Evolutionary conservation across 2,113 vertebrate species (phyloP).

Genomic region (Toxotes chatareus): DNA sequence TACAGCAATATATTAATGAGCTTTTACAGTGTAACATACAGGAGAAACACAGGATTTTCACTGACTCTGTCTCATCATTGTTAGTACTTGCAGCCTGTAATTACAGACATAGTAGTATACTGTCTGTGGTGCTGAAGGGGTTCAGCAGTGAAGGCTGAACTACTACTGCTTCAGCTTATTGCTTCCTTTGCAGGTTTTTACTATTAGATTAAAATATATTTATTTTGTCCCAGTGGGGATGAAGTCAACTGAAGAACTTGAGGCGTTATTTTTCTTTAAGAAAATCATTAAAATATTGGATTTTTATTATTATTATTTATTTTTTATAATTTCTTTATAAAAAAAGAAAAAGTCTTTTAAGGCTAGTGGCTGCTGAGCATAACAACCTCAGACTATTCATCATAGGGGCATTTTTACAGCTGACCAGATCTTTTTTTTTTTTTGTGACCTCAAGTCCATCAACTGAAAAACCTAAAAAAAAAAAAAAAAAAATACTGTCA

Average conservation of each 20-base stretch:
- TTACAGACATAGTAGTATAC: neutral
- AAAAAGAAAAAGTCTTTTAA: too few relatives aligned
- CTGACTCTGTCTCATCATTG: neutral
- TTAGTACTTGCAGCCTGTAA: neutral
- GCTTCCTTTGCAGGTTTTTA: neutral
- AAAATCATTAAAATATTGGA: neutral
- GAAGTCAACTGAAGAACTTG: neutral
- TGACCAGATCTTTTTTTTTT: neutral
- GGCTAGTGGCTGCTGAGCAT: neutral
- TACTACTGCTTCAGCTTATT: neutral
- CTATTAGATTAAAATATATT: neutral
- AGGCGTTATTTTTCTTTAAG: neutral
- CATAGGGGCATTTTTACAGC: neutral
- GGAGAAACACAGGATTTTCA: neutral
- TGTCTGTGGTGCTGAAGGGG: constrained; percentile 37
- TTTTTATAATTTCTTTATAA: neutral
- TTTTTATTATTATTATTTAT: too few relatives aligned
- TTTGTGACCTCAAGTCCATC: neutral
- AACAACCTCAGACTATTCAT: neutral
- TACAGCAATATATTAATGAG: neutral
- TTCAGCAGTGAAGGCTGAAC: constrained; percentile 1
- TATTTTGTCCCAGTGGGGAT: neutral
- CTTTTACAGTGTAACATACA: neutral
- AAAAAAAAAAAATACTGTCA: neutral
- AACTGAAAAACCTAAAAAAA: neutral